Conservation (phyloP, 92 coral and sea anemone species). For the Zoanthus gigantus region DNA sequence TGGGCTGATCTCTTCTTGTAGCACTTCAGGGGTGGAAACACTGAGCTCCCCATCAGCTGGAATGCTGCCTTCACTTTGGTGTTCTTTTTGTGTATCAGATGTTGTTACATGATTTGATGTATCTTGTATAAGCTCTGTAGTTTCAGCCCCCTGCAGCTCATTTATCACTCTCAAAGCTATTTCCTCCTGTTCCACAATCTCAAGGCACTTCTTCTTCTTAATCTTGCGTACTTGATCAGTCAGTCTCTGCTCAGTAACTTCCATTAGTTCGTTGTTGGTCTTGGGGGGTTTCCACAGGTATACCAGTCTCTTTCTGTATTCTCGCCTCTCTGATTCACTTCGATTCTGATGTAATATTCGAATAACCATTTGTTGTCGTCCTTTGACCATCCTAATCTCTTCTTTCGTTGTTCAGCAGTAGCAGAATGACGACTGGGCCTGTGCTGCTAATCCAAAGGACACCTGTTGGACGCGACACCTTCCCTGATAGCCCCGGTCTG, state of each 20-base stretch:
- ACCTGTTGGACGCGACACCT: too few species aligned
- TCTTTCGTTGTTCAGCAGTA: too few species aligned
- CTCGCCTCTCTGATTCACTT: too few species aligned
- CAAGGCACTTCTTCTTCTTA: conserved; percentile 14
- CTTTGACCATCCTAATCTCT: too few species aligned
- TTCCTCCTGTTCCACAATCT: conserved; percentile 33
- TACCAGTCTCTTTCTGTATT: conserved; percentile 22
- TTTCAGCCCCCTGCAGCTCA: conserved; percentile 24
- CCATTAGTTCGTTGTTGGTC: conserved; percentile 42
- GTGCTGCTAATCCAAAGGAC: too few species aligned
- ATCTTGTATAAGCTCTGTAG: conserved; percentile 27
- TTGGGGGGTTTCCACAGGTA: conserved; percentile 27
- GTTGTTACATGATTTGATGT: conserved; percentile 29
- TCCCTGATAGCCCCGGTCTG: too few species aligned
- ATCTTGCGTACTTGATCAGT: conserved; percentile 56
- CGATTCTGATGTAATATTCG: too few species aligned
- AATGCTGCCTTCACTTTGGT: conserved; percentile 25
- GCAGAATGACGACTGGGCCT: too few species aligned
- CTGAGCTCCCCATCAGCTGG: conserved; percentile 50
- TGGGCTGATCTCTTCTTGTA: conserved; percentile 19
- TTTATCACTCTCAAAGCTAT: conserved; percentile 43
- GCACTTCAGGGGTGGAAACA: conserved; percentile 31
- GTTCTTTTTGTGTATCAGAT: conserved; percentile 50
- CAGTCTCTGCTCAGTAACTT: conserved; percentile 54
- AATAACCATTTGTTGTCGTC: too few species aligned